A percentile compares a stretch with the other conserved stretches of the same genome.
Conservation (phyloP, 1,140 invertebrate species). For the Magallana gigas region DNA sequence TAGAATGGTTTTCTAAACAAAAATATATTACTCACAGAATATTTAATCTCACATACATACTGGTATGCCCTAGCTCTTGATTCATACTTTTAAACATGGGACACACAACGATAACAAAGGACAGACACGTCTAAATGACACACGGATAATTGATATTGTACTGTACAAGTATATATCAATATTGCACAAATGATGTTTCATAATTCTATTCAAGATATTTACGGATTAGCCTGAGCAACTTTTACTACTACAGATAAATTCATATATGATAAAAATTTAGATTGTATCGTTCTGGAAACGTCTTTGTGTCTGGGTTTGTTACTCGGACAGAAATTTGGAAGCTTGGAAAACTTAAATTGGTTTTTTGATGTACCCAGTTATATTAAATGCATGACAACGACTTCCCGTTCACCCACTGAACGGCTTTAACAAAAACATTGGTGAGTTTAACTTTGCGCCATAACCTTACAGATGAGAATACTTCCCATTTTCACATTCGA, state of each 20-base stretch:
- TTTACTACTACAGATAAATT: too few relatives aligned
- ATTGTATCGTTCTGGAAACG: too few relatives aligned
- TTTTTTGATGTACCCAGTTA: background rate
- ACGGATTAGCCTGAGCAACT: too few relatives aligned
- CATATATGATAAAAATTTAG: too few relatives aligned
- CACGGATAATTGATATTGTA: background rate
- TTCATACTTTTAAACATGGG: background rate
- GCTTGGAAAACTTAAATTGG: background rate
- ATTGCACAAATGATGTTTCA: too few relatives aligned
- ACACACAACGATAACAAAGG: background rate
- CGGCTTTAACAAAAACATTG: background rate
- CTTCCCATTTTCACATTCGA: conserved; percentile 11
- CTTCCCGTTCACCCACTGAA: background rate
- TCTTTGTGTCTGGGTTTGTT: background rate
- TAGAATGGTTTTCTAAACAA: background rate
- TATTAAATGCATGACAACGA: background rate
- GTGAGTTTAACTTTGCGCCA: background rate
- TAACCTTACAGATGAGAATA: conserved; percentile 17
- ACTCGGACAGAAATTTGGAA: background rate
- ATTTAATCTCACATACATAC: background rate
- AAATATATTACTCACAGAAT: background rate
- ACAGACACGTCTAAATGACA: background rate
- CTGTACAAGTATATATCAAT: too few relatives aligned
- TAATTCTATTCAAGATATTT: too few relatives aligned
- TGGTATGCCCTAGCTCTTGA: background rate